Evolutionary conservation across 1,140 invertebrate genomes (phyloP), one percentile per base, ranked within the genome.

Genomic region (Microvelia longipes): DNA sequence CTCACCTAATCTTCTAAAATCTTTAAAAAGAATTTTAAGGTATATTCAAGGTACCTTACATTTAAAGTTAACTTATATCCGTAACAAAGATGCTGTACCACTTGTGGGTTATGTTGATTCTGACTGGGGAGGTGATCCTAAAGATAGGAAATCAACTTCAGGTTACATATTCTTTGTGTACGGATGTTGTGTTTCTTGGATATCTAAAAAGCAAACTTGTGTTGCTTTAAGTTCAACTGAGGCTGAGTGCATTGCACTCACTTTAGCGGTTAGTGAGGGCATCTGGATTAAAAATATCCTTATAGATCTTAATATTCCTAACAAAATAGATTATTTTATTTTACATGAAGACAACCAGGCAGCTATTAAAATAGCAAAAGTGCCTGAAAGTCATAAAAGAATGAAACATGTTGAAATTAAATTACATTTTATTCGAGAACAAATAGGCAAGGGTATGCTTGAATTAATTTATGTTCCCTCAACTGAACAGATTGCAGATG

Each of bases 71-170:
- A 30, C 63, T 28, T 72, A 70, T 11, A 50, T 29, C 1, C 19
- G 25, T 26, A 29, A 64, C 62, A 28, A 28, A 69, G 29, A 5
- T 30, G 29, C 67, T 26, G 65, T 15, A 28, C n/a, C 24, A 1
- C 25, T 75, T 28, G 28, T 71, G 50, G 73, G 73, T 1, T 79
- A 75, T 72, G 76, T 71, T 29, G 80, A 82, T 69, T 73, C 80
- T 25, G 81, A 82, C 69, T 81, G 75, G 74, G 80, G 77, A 24
- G 75, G 78, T 73, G 66, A 72, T 29, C 68, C 62, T 11, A 60
- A 76, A 14, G 72, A 74, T 60, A 72, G 80, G 70, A 77, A 76
- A 71, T 81, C 78, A 14, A 77, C 71, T 5, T 74, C 74, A 28
- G 79, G 80, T 24, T 78, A 75, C 24, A 25, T 64, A 15, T 64